These are phyloP conservation scores for Galendromus occidentalis DNA, from an alignment of 1,140 invertebrate genomes.

Conservation along the genomic window DNA sequence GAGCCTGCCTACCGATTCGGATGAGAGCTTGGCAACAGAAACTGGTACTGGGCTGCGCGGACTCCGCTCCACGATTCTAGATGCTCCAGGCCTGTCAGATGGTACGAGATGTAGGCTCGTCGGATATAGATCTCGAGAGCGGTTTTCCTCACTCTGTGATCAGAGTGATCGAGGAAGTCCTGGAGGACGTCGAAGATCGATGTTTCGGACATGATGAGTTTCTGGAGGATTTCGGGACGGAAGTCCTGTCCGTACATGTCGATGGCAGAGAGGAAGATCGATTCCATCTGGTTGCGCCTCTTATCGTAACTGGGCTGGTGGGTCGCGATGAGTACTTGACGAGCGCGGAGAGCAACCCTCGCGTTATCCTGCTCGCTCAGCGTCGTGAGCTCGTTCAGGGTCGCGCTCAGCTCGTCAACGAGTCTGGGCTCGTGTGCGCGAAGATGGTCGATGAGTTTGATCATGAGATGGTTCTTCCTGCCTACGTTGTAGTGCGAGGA, in stretches of 20 bases:
- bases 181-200: constrained; percentile 96
- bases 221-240: constrained; percentile 88
- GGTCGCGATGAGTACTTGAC: constrained; percentile 75
- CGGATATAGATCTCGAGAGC: constrained; percentile 88
- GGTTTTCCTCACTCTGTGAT: constrained; percentile 71
- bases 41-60: constrained; percentile 82
- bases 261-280: constrained; percentile 88
- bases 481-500: constrained; percentile 84
- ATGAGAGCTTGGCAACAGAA: constrained; percentile 76
- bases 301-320: constrained; percentile 93
- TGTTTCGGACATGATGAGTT: constrained; percentile 87
- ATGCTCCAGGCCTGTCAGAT: constrained; percentile 74
- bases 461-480: constrained; percentile 52
- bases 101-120: constrained; percentile 84
- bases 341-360: constrained; percentile 66
- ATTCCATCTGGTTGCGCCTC: constrained; percentile 95
- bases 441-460: constrained; percentile 52
- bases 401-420: constrained; percentile 75
- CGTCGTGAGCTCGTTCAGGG: constrained; percentile 77
- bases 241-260: constrained; percentile 97
- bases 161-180: constrained; percentile 92
- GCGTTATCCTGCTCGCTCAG: constrained; percentile 86
- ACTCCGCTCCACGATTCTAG: constrained; percentile 51
- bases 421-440: constrained; percentile 88
- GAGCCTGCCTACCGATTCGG: constrained; percentile 31